phyloP scores from a whole-genome alignment of 2,888 invertebrate species.

The Elmis aenea region DNA sequence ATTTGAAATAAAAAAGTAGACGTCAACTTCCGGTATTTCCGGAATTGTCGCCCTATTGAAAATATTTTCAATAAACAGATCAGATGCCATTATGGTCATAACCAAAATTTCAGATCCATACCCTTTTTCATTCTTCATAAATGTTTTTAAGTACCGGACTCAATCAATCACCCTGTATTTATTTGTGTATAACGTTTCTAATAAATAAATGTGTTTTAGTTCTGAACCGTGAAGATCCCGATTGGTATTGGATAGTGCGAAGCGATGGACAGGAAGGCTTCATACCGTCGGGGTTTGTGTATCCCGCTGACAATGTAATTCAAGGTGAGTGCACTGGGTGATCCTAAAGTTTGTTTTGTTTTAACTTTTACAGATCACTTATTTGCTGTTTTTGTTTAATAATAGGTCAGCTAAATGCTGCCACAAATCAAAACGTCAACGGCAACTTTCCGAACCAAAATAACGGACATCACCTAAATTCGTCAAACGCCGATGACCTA shows the following conservation, averaged over 20 bases:
- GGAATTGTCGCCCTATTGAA: too few species aligned
- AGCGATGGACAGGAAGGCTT: constrained; percentile 93
- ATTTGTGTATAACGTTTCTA: too few species aligned
- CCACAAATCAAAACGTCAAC: constrained; percentile 36
- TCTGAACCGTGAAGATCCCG: constrained; percentile 88
- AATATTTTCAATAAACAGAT: too few species aligned
- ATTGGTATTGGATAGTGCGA: constrained; percentile 95
- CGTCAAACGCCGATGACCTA: constrained; percentile 55
- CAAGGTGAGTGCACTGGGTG: constrained; percentile 45
- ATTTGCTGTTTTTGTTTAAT: too few species aligned
- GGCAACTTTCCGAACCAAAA: constrained; percentile 35
- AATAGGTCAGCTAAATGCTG: constrained; percentile 49
- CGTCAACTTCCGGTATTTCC: too few species aligned
- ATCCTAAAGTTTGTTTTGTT: neutral
- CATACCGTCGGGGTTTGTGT: constrained; percentile 91
- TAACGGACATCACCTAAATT: constrained; percentile 34
- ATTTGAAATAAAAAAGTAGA: too few species aligned
- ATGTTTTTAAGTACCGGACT: too few species aligned
- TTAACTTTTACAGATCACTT: neutral
- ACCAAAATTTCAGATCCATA: too few species aligned
- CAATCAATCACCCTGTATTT: too few species aligned
- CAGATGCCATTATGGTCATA: too few species aligned
- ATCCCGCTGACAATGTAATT: constrained; percentile 78
- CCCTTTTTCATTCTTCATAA: too few species aligned
- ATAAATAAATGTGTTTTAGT: too few species aligned